A percentile compares a stretch with the other conserved stretches of the same genome.
Conservation (phyloP, 2,888 invertebrate genomes). For the Drosophila longiperda region DNA sequence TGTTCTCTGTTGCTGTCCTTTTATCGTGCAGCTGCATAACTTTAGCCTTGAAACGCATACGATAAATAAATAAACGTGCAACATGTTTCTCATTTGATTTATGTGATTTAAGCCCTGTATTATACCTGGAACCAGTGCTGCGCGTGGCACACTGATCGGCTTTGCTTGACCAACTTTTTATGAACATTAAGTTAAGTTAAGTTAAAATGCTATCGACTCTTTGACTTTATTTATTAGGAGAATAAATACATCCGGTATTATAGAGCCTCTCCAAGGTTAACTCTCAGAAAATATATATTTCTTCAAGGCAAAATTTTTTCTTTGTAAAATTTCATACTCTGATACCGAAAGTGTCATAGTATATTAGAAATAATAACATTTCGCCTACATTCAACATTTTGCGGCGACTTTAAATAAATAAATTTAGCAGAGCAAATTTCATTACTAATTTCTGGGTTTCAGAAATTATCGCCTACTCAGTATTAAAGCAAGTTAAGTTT, state of each 20-base stretch:
- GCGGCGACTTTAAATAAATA: no score
- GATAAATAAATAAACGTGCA: not conserved
- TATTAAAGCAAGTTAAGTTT: not conserved
- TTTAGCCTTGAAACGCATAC: not conserved
- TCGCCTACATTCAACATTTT: no score
- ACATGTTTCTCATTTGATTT: not conserved
- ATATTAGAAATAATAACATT: no score
- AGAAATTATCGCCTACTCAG: not conserved
- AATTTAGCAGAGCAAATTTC: no score
- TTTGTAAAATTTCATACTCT: no score
- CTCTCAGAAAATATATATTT: no score
- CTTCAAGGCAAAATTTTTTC: no score
- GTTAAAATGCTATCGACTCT: not conserved
- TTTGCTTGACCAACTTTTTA: not conserved
- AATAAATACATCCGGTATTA: no score
- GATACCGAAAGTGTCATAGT: no score
- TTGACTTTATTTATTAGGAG: no score
- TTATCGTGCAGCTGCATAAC: not conserved
- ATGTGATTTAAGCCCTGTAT: not conserved
- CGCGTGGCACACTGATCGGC: not conserved
- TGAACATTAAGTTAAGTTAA: not conserved
- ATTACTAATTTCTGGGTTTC: no score
- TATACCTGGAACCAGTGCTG: not conserved
- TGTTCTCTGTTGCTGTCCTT: not conserved
- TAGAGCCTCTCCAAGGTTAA: no score